phyloP scores from a whole-genome alignment of 2,888 invertebrate species.

The Flexamia atlantica region DNA sequence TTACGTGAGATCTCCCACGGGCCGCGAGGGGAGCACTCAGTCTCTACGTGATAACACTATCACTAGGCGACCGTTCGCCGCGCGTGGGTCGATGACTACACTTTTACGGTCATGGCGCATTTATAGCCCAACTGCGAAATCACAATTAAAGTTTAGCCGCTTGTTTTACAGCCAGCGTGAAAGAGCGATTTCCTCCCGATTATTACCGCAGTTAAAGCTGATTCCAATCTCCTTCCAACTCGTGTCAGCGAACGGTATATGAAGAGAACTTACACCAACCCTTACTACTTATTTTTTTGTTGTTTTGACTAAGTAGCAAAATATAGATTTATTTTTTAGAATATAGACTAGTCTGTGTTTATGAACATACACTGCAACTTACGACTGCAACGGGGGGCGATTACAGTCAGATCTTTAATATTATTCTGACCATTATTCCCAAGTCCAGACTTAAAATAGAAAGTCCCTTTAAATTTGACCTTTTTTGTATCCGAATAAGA shows the following conservation, averaged over 20 bases:
- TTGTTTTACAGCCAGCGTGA: background rate
- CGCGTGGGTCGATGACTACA: background rate
- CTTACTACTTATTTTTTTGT: background rate
- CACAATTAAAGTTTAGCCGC: background rate
- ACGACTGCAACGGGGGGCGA: too few relatives aligned
- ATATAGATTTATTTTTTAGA: too few relatives aligned
- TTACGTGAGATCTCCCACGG: conserved; percentile 46
- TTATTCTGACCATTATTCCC: too few relatives aligned
- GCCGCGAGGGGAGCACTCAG: background rate
- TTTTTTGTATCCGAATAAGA: too few relatives aligned
- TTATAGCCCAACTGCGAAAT: conserved; percentile 3
- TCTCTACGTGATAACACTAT: background rate
- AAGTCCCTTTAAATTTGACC: too few relatives aligned
- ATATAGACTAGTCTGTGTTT: too few relatives aligned
- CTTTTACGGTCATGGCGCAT: conserved; percentile 11
- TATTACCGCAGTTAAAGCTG: background rate
- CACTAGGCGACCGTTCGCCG: background rate
- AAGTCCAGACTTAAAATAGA: too few relatives aligned
- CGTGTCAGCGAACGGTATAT: background rate
- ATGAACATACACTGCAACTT: too few relatives aligned
- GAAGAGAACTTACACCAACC: too few relatives aligned
- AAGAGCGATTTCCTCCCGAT: background rate
- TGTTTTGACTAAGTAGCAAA: too few relatives aligned
- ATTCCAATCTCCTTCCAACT: conserved; percentile 14
- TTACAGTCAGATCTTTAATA: too few relatives aligned